Evolutionary conservation across 2,113 vertebrate genomes (phyloP).

Genomic region (Istiophorus platypterus): DNA sequence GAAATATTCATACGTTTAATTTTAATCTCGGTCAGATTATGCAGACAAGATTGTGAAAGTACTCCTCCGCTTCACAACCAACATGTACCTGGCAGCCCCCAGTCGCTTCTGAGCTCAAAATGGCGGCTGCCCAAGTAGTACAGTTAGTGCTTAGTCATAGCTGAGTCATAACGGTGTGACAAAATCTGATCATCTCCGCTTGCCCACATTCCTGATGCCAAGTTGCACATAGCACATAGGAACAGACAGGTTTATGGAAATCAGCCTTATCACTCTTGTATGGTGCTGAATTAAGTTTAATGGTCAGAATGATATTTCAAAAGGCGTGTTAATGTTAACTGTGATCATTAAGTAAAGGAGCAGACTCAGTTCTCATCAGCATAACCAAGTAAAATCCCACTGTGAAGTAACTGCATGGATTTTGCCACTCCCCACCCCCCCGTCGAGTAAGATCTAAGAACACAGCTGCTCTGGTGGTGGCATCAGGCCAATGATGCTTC

Average conservation of each 20-base stretch:
- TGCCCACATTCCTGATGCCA: constrained; percentile 74
- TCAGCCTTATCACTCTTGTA: constrained; percentile 3
- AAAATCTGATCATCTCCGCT: constrained; percentile 64
- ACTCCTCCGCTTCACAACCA: constrained; percentile 43
- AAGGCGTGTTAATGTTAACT: constrained; percentile 32
- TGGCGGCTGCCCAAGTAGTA: constrained; percentile 72
- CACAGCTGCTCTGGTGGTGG: constrained; percentile 50
- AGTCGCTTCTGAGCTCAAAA: constrained; percentile 59
- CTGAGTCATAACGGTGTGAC: constrained; percentile 75
- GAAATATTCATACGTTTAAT: constrained; percentile 74
- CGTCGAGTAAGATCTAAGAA: constrained; percentile 52
- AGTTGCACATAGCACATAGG: constrained; percentile 46
- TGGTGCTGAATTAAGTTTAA: constrained; percentile 20
- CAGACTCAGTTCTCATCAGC: constrained; percentile 16
- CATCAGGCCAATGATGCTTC: constrained; percentile 16
- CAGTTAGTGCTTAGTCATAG: constrained; percentile 70
- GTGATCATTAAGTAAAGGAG: constrained; percentile 36
- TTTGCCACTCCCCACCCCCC: constrained; percentile 34
- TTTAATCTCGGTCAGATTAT: constrained; percentile 62
- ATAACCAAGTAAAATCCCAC: constrained; percentile 39
- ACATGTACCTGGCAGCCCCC: constrained; percentile 59
- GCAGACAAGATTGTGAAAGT: constrained; percentile 60
- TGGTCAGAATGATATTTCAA: not conserved
- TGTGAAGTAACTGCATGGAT: constrained; percentile 57
- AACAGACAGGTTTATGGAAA: constrained; percentile 29